Evolutionary conservation across 2,888 invertebrate species (phyloP).

Genomic region (Eilema depressum): DNA sequence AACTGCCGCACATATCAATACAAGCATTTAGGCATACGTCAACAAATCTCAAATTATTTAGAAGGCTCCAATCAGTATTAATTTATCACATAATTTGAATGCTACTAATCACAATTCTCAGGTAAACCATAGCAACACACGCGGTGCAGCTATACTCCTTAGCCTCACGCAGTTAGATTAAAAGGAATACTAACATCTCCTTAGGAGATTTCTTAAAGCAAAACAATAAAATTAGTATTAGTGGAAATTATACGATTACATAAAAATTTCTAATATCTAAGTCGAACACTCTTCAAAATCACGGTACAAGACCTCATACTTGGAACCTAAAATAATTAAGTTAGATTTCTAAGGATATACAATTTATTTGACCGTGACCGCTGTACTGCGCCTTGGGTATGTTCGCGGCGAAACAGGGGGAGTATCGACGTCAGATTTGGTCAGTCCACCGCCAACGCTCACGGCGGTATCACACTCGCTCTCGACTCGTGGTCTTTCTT

Average conservation of each 20-base stretch:
- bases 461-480: no score
- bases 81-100: slow-evolving; percentile 3
- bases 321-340: neutral
- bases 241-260: slow-evolving; percentile 24
- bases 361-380: no score
- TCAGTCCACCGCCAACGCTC: no score
- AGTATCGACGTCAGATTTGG: no score
- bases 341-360: slow-evolving; percentile 5
- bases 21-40: neutral
- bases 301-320: neutral
- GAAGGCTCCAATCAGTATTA: neutral
- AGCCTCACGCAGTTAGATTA: neutral
- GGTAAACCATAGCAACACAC: slow-evolving; percentile 1
- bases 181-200: slow-evolving; percentile 45
- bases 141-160: neutral
- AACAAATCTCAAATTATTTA: neutral
- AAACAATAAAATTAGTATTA: slow-evolving; percentile 40
- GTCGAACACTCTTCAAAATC: slow-evolving; percentile 19
- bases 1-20: neutral
- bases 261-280: slow-evolving; percentile 21
- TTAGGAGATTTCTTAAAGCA: slow-evolving; percentile 42
- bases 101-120: slow-evolving; percentile 6
- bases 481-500: no score
- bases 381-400: no score
- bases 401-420: no score